Evolutionary conservation across 2,888 invertebrate genomes (phyloP), one percentile per base, ranked within the genome.

Genomic region (Catotricha subobsoleta): DNA sequence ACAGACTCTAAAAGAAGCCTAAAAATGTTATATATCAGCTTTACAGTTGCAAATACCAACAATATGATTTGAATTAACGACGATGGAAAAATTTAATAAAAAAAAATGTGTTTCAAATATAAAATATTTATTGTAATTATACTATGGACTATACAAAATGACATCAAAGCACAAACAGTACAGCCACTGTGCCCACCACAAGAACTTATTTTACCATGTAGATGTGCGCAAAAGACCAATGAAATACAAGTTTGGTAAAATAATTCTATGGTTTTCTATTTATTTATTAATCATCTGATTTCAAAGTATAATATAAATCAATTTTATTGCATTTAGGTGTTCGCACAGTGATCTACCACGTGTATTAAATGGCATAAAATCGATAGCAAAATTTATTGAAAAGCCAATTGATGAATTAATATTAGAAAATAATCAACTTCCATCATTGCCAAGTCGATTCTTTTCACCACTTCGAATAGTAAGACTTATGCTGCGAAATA

Each of bases 301-400:
- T 43, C 5, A 12, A 34, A 23, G 15, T 12, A 40, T 5, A 43
- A 8, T 25, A 13, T 28, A 2, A 19, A 28, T 12, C 7, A 16
- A 15, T 43, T 34, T n/a, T 20, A 4, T 12, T 6, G 6, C n/a
- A 16, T 33, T 3, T 60, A 87, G 87, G 87, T 88, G 88, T 58
- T 86, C 87, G n/a, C 86, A 87, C 66, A 84, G 86, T 66, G 86
- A 86, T 54, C 63, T 87, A 43, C 73, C 77, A 5, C 76, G 76
- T 55, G 80, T 86, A 13, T 60, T 78, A 48, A 77, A 75, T 52
- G 83, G 82, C 8, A 60, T 86, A 9, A 75, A 77, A 50, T 70
- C 76, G 31, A 67, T 82, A 27, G 74, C 76, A 45, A 70, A 74
- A 39, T 69, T 69, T 45, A 64, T 83, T 39, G 69, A 67, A 45